Conservation (phyloP, 2,797 vertebrate genomes). For the Manis javanica region DNA sequence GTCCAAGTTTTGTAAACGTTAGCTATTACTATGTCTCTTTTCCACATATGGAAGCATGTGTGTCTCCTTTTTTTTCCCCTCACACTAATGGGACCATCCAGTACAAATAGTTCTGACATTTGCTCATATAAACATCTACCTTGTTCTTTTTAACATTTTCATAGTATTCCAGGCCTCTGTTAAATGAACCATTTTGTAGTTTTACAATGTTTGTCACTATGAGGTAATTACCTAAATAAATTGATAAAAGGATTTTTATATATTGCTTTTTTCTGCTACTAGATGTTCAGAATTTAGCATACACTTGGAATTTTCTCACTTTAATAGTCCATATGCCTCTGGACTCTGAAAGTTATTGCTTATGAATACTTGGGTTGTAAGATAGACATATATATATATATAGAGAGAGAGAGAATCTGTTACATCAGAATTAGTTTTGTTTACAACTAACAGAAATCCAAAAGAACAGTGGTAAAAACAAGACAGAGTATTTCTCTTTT, state of each 20-base stretch:
- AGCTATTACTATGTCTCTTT: neutral
- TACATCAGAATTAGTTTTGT: slow-evolving; percentile 1
- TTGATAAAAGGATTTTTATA: neutral
- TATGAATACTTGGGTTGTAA: slow-evolving; percentile 17
- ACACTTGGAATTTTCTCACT: slow-evolving; percentile 37
- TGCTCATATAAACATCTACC: neutral
- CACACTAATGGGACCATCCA: neutral
- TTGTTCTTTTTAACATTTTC: slow-evolving; percentile 48
- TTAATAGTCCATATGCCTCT: neutral
- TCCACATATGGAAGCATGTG: neutral
- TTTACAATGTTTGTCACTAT: slow-evolving; percentile 1
- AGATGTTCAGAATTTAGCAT: slow-evolving; percentile 6
- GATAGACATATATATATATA: too few species aligned
- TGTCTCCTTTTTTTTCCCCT: neutral
- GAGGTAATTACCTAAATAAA: slow-evolving; percentile 21
- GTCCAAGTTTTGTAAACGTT: neutral
- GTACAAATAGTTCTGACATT: neutral
- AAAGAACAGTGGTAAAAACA: neutral
- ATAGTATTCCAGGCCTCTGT: neutral
- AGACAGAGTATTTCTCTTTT: neutral
- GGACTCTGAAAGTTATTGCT: neutral
- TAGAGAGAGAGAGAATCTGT: neutral
- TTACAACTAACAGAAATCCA: slow-evolving; percentile 28
- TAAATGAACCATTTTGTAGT: neutral
- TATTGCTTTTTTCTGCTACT: neutral